Percentiles rank a stretch among this genome's conserved stretches.
These are phyloP conservation scores for Eustalomyia histrio DNA, from an alignment of 2,888 invertebrate genomes.

Conservation along the genomic window DNA sequence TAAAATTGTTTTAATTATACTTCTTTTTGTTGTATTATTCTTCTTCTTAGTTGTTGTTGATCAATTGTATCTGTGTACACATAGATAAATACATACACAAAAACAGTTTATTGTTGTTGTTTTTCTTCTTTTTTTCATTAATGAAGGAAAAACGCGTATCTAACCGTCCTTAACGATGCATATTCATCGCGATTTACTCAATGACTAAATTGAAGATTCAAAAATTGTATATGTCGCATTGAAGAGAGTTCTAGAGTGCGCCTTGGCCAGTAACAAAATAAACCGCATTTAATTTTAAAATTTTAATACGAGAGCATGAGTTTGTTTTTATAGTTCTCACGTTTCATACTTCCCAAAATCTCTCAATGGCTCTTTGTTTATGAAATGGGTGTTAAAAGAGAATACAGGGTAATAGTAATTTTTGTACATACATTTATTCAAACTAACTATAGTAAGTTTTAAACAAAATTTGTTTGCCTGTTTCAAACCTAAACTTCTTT, in stretches of 20 bases:
- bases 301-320: slow-evolving; percentile 8
- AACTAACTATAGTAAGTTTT: too few species aligned
- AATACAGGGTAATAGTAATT: not conserved
- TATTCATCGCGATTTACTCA: slow-evolving; percentile 76
- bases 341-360: not conserved
- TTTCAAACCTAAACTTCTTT: too few species aligned
- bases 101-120: slow-evolving; percentile 42
- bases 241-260: slow-evolving; percentile 30
- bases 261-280: slow-evolving; percentile 4
- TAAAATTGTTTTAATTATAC: slow-evolving; percentile 61
- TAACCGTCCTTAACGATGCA: slow-evolving; percentile 71
- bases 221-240: slow-evolving; percentile 60
- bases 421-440: too few species aligned
- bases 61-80: slow-evolving; percentile 26
- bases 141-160: slow-evolving; percentile 69
- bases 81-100: slow-evolving; percentile 51
- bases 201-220: slow-evolving; percentile 71
- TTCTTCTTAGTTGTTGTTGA: slow-evolving; percentile 31
- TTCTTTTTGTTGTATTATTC: slow-evolving; percentile 55
- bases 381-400: not conserved
- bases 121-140: slow-evolving; percentile 55
- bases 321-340: not conserved
- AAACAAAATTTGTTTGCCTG: too few species aligned
- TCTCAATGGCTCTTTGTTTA: not conserved
- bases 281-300: not conserved